These are phyloP conservation scores for Engraulis encrasicolus DNA, from an alignment of 2,113 vertebrate species.

Conservation along the genomic window DNA sequence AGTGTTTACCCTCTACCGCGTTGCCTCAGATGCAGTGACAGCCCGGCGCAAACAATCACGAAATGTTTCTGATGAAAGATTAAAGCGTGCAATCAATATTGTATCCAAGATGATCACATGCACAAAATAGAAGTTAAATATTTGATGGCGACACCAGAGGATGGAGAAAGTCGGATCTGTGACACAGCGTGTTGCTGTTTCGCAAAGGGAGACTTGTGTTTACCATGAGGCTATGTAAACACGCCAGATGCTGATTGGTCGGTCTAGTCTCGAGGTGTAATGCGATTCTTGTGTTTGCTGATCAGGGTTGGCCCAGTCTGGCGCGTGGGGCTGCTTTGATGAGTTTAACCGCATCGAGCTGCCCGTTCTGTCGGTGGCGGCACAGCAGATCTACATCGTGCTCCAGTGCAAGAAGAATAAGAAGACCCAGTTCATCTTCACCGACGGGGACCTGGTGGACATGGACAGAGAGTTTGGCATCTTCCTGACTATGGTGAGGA, in stretches of 20 bases:
- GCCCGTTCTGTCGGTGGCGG: constrained; percentile 89
- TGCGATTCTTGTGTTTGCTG: constrained; percentile 11
- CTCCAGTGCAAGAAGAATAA: constrained; percentile 89
- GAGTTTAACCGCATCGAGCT: constrained; percentile 93
- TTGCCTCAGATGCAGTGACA: too few species aligned
- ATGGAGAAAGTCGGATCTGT: not conserved
- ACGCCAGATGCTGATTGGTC: not conserved
- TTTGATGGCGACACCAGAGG: not conserved
- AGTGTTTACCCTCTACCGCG: not conserved
- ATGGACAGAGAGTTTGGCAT: constrained; percentile 92
- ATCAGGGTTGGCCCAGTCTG: constrained; percentile 88
- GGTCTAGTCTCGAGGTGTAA: not conserved
- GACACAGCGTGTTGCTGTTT: not conserved
- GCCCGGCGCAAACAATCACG: not conserved
- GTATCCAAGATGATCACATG: not conserved
- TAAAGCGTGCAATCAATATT: not conserved
- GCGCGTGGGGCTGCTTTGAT: constrained; percentile 93
- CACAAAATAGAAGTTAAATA: not conserved
- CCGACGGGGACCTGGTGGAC: constrained; percentile 87
- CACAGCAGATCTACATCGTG: constrained; percentile 90
- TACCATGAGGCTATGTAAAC: not conserved
- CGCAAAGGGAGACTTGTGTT: not conserved
- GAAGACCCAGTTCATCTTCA: constrained; percentile 86
- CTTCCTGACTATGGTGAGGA: constrained; percentile 92
- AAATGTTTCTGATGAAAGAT: constrained; percentile 11